phyloP scores from a whole-genome alignment of 35 echinoderm and acorn worm species.

The Heliocidaris tuberculata region DNA sequence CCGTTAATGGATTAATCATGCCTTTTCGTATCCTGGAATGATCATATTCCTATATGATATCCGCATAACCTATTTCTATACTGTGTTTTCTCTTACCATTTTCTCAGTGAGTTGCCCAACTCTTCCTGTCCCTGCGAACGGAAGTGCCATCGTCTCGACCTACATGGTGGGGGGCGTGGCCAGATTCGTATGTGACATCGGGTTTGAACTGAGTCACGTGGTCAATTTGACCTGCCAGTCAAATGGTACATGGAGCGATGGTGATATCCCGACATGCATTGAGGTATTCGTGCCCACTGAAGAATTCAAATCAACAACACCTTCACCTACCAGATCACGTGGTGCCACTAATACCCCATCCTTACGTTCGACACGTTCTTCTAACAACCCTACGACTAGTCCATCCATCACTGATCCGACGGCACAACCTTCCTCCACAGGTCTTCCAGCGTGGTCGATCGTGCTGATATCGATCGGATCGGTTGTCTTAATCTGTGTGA shows the following conservation, averaged over 20 bases:
- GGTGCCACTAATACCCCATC: not conserved
- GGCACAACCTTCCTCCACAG: not conserved
- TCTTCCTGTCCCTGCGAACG: not conserved
- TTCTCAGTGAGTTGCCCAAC: conserved; percentile 24
- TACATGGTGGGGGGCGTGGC: conserved; percentile 4
- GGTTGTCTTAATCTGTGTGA: not conserved
- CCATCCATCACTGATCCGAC: not conserved
- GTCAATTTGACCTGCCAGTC: not conserved
- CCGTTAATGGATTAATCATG: too few species aligned
- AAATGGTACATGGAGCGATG: not conserved
- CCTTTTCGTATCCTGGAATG: too few species aligned
- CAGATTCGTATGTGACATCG: not conserved
- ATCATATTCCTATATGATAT: too few species aligned
- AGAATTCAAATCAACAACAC: not conserved
- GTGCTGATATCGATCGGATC: not conserved
- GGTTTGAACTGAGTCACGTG: conserved; percentile 19
- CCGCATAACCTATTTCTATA: too few species aligned
- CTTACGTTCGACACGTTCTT: not conserved
- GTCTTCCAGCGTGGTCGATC: not conserved
- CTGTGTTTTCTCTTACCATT: too few species aligned
- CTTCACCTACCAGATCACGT: not conserved
- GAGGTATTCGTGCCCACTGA: not conserved
- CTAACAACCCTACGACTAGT: not conserved
- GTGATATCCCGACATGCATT: conserved; percentile 1
- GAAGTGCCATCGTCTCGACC: not conserved